Percentiles rank a stretch among this genome's conserved stretches.
Conservation (phyloP, 1,140 invertebrate genomes). For the Himalopsyche phryganea region DNA sequence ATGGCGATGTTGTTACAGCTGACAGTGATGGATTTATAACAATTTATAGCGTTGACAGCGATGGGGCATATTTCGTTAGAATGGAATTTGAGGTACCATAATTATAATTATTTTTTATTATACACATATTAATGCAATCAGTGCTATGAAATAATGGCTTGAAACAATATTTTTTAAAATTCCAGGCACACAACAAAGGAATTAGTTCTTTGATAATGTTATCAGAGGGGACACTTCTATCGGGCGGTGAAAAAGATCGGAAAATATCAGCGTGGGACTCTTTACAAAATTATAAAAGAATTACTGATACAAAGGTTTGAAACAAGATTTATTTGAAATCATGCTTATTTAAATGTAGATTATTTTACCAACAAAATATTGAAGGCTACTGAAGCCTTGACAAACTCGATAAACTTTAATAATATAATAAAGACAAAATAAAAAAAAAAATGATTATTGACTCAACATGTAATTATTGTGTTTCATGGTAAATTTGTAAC, state of each 20-base stretch:
- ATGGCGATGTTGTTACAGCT: constrained; percentile 90
- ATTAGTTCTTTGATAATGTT: constrained; percentile 84
- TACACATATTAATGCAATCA: not conserved
- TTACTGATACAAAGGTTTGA: constrained; percentile 79
- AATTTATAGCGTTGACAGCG: constrained; percentile 85
- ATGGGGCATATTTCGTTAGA: constrained; percentile 81
- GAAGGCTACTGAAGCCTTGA: too few relatives aligned
- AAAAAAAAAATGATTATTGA: too few relatives aligned
- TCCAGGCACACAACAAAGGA: constrained; percentile 76
- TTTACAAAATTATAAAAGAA: constrained; percentile 83
- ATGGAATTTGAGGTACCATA: constrained; percentile 75
- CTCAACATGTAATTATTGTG: too few relatives aligned
- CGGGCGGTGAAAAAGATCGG: constrained; percentile 84
- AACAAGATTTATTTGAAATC: too few relatives aligned
- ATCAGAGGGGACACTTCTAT: constrained; percentile 83
- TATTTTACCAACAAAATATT: too few relatives aligned
- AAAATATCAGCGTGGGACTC: constrained; percentile 91
- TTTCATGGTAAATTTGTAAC: too few relatives aligned
- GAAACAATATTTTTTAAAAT: constrained; percentile 5
- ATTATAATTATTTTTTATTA: constrained; percentile 7
- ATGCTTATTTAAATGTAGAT: too few relatives aligned
- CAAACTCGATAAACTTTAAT: too few relatives aligned
- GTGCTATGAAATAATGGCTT: not conserved
- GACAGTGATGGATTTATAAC: constrained; percentile 94
- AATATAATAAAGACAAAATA: too few relatives aligned